Evolutionary conservation across 2,888 invertebrate species (phyloP).

Genomic region (Apamea monoglypha): DNA sequence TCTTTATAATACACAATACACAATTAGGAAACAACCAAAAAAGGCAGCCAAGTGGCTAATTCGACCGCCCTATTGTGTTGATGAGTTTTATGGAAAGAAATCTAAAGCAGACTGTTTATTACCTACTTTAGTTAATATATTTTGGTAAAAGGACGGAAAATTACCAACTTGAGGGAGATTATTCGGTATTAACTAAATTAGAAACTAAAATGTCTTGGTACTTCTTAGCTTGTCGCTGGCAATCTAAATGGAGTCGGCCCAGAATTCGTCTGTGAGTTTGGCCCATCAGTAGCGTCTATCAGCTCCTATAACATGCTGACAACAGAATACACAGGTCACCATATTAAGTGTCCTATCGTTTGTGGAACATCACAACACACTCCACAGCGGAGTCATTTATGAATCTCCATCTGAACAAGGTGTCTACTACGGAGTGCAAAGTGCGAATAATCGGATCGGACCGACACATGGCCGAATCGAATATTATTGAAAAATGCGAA

Average conservation of each 20-base stretch:
- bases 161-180: not conserved
- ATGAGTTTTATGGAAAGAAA: constrained; percentile 42
- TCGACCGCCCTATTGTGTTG: constrained; percentile 29
- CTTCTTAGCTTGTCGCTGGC: not conserved
- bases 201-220: not conserved
- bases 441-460: too few species aligned
- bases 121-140: constrained; percentile 4
- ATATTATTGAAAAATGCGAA: too few species aligned
- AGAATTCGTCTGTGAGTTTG: not conserved
- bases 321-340: not conserved
- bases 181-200: constrained; percentile 4
- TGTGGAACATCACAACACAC: not conserved
- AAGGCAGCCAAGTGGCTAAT: constrained; percentile 54
- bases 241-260: not conserved
- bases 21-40: constrained; percentile 50
- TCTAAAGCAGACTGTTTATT: constrained; percentile 18
- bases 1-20: constrained; percentile 40
- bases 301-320: not conserved
- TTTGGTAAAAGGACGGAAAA: constrained; percentile 1
- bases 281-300: not conserved
- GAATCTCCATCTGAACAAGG: not conserved
- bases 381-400: not conserved
- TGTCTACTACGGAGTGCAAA: too few species aligned
- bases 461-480: too few species aligned
- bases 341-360: not conserved